These are phyloP conservation scores for Cheirogaleus medius DNA, from an alignment of 2,113 vertebrate genomes.

Conservation along the genomic window DNA sequence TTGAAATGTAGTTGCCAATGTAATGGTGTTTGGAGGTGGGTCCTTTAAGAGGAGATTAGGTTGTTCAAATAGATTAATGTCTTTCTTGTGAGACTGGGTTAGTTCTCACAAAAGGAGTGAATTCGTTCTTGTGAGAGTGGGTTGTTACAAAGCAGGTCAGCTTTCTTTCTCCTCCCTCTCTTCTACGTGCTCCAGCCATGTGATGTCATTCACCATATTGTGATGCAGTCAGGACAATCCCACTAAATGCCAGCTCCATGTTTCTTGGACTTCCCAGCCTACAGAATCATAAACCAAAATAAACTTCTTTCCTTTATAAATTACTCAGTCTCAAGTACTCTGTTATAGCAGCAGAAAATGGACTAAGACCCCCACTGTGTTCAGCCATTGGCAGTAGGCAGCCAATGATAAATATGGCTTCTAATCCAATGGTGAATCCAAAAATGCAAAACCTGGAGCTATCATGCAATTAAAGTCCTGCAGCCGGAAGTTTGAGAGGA, in stretches of 20 bases:
- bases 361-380: background rate
- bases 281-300: background rate
- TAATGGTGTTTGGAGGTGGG: background rate
- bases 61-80: background rate
- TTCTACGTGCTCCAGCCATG: background rate
- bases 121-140: background rate
- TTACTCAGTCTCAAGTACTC: background rate
- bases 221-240: background rate
- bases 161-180: background rate
- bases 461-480: background rate
- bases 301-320: background rate
- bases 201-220: background rate
- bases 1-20: background rate
- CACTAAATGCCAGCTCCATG: background rate
- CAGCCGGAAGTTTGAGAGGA: background rate
- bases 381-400: background rate
- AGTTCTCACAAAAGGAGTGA: background rate
- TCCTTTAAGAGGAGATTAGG: background rate
- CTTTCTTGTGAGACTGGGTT: background rate
- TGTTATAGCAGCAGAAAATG: background rate
- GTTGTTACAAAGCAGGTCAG: background rate
- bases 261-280: background rate
- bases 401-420: background rate
- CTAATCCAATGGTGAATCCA: background rate
- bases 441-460: background rate